Percentiles rank a stretch among this genome's conserved stretches.
phyloP scores from a whole-genome alignment of 2,888 invertebrate genomes.

The Patella pellucida region DNA sequence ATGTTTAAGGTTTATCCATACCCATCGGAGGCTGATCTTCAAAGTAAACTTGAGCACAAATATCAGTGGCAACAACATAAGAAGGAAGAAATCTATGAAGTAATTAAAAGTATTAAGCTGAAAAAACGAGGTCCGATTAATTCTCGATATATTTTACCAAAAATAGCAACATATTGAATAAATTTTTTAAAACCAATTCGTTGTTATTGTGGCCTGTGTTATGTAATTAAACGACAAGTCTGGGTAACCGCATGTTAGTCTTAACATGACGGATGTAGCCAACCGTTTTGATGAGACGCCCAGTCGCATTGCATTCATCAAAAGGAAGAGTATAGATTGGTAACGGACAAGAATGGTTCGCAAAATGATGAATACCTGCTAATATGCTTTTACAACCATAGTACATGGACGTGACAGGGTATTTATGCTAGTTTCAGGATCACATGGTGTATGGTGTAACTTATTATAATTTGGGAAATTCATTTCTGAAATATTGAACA shows the following conservation, averaged over 20 bases:
- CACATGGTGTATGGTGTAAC: too few relatives aligned
- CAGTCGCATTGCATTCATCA: too few relatives aligned
- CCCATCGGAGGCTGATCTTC: conserved; percentile 53
- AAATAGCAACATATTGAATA: conserved; percentile 5
- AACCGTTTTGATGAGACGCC: too few relatives aligned
- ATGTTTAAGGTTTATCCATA: conserved; percentile 55
- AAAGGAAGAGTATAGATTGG: too few relatives aligned
- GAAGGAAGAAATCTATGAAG: conserved; percentile 33
- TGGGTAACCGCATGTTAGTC: not conserved
- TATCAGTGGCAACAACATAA: conserved; percentile 57
- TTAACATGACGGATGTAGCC: too few relatives aligned
- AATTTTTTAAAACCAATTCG: not conserved
- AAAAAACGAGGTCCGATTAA: not conserved
- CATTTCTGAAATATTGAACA: too few relatives aligned
- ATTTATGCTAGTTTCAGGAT: too few relatives aligned
- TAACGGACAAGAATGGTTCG: too few relatives aligned
- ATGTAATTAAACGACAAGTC: conserved; percentile 7
- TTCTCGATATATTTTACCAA: conserved; percentile 6
- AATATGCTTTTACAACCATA: too few relatives aligned
- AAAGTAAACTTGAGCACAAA: conserved; percentile 46
- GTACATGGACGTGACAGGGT: too few relatives aligned
- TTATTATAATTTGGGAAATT: too few relatives aligned
- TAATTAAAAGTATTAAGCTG: conserved; percentile 34
- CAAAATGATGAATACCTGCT: too few relatives aligned
- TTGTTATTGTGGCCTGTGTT: not conserved